A percentile compares a stretch with the other conserved stretches of the same genome.
Conservation (phyloP, 2,113 vertebrate genomes). For the Microtus montanus region DNA sequence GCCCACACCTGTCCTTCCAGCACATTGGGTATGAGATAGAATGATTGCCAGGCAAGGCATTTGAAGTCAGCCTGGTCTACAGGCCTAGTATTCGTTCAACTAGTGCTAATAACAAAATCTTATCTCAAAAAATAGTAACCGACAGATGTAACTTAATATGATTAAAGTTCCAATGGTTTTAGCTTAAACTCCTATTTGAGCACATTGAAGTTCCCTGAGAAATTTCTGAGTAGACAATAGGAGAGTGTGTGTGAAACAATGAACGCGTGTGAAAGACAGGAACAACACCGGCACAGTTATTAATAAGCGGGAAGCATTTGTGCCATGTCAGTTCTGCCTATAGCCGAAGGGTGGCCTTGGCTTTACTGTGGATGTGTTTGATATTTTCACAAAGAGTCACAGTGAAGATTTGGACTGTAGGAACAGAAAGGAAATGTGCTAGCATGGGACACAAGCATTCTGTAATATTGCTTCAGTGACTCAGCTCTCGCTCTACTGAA, state of each 20-base stretch:
- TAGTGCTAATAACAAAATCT: neutral
- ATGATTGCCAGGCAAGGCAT: neutral
- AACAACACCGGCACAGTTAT: neutral
- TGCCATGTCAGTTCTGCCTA: neutral
- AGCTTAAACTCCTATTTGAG: constrained; percentile 28
- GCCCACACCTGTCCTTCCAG: neutral
- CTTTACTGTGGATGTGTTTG: neutral
- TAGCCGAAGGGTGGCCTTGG: neutral
- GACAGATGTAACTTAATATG: neutral
- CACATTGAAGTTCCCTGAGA: neutral
- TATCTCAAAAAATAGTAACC: neutral
- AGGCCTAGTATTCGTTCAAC: neutral
- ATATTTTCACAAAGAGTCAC: constrained; percentile 6
- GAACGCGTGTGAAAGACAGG: neutral
- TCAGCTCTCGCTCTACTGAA: constrained; percentile 64
- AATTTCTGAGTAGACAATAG: neutral
- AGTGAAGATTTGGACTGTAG: neutral
- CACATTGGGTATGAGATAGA: neutral
- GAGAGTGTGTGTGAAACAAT: neutral
- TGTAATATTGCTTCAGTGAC: constrained; percentile 55
- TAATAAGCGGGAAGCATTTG: neutral
- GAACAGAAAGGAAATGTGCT: neutral
- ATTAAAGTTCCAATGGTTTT: constrained; percentile 22
- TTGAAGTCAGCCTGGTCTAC: neutral
- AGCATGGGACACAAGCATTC: constrained; percentile 43